phyloP scores from a whole-genome alignment of 1,140 invertebrate genomes.

The Daktulosphaira vitifoliae region DNA sequence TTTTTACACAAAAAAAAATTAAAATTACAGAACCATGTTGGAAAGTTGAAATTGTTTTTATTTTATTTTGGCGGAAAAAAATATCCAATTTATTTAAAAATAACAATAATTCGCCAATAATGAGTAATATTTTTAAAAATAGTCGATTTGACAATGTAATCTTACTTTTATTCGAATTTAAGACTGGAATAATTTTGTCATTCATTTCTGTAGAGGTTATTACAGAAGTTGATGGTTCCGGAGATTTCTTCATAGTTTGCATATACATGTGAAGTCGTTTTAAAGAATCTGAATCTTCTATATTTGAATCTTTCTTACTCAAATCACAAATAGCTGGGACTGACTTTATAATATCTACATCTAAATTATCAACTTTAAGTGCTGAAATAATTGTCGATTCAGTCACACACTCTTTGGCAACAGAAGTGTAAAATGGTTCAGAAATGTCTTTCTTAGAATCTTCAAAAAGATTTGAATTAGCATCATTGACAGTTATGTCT shows the following conservation, averaged over 20 bases:
- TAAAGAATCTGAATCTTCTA: slow-evolving; percentile 26
- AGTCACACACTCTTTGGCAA: background rate
- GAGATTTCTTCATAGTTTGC: slow-evolving; percentile 29
- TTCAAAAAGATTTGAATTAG: background rate
- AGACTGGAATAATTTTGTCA: background rate
- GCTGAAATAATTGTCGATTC: background rate
- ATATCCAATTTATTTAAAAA: slow-evolving; percentile 30
- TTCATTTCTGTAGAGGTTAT: background rate
- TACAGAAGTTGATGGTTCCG: background rate
- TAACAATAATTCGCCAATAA: slow-evolving; percentile 23
- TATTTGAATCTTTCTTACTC: background rate
- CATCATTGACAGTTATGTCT: background rate
- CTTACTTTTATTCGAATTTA: slow-evolving; percentile 27
- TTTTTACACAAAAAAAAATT: too few relatives aligned
- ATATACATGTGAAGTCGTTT: slow-evolving; percentile 24
- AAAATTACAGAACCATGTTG: slow-evolving; percentile 13
- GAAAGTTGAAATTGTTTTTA: slow-evolving; percentile 25
- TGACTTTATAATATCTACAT: background rate
- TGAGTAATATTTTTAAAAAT: slow-evolving; percentile 9
- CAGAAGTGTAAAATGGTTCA: background rate
- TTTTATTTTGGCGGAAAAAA: slow-evolving; percentile 11
- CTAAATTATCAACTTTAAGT: background rate
- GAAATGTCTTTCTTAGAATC: background rate
- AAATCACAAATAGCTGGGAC: background rate
- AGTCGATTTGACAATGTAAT: slow-evolving; percentile 21